Base-by-base conservation (phyloP, 2,797 vertebrate genomes). In the Rousettus madagascariensis region DNA sequence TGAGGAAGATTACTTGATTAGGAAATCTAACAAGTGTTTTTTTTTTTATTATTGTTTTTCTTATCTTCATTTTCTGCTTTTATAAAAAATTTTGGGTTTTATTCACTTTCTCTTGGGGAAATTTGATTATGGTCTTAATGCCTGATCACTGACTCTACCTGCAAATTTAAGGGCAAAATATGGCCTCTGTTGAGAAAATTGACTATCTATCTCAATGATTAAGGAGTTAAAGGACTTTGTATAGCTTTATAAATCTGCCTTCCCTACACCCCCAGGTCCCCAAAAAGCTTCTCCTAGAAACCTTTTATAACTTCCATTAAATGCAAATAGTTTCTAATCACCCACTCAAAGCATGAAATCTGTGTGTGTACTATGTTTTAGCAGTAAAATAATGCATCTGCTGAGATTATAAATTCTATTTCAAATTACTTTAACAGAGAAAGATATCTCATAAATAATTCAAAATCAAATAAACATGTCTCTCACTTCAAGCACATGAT, bases 161-260 rank as follows among this genome's bases (percentile, higher is more conserved):
- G 72, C 57, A 96, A 93, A 95, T 89, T 85, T 94, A 90, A 91
- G 38, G 33, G 12, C 65, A 94, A 89, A 96, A 30, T 30, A 55
- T 87, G 43, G 59, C 33, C 63, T 86, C 20, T 77, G 30, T 59
- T 92, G 38, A 95, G 74, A 95, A 94, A 94, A 94, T 28, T 89
- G 94, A 75, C 55, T 74, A 80, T 61, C 74, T 97, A 82, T 84
- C 87, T 78, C 91, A 87, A 94, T 86, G 85, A 95, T 77, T 86
- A 87, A 96, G 55, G 79, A 94, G 28, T 89, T 66, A 57, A 89
- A 15, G 22, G 51, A 92, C 26, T 84, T 89, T 53, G 19, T 53
- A 72, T 55, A 38, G 33, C 38, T 88, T 95, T 79, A 74, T 87
- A 91, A 92, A 95, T 94, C 61, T 94, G 15, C 13, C 77, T 95